These are phyloP conservation scores for Lagorchestes hirsutus DNA, from an alignment of 2,797 vertebrate genomes.

Conservation along the genomic window DNA sequence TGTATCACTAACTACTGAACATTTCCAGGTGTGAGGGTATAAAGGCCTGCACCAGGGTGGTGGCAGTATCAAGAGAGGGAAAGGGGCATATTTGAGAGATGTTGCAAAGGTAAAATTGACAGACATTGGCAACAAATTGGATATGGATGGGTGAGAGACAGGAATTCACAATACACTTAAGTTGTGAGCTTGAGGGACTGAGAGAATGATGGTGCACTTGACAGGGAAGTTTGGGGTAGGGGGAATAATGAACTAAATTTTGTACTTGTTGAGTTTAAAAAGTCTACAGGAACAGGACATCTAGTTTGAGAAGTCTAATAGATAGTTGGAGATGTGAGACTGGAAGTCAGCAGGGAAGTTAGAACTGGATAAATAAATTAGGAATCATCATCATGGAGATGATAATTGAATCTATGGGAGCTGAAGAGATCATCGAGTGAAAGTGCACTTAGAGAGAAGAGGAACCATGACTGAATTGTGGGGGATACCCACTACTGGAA, in stretches of 20 bases:
- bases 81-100: not conserved
- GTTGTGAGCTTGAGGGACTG: not conserved
- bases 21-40: not conserved
- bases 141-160: not conserved
- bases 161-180: not conserved
- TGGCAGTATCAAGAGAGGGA: not conserved
- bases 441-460: no score
- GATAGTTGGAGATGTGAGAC: not conserved
- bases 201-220: not conserved
- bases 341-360: not conserved
- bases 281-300: not conserved
- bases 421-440: no score
- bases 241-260: not conserved
- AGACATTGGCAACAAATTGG: not conserved
- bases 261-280: not conserved
- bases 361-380: no score
- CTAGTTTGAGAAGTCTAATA: not conserved
- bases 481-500: no score
- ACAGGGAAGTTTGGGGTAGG: not conserved
- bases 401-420: no score
- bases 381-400: no score
- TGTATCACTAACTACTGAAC: not conserved
- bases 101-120: no score
- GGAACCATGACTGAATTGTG: no score
- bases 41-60: not conserved